Evolutionary conservation across 2,797 vertebrate genomes (phyloP).

Genomic region (Columba guinea): DNA sequence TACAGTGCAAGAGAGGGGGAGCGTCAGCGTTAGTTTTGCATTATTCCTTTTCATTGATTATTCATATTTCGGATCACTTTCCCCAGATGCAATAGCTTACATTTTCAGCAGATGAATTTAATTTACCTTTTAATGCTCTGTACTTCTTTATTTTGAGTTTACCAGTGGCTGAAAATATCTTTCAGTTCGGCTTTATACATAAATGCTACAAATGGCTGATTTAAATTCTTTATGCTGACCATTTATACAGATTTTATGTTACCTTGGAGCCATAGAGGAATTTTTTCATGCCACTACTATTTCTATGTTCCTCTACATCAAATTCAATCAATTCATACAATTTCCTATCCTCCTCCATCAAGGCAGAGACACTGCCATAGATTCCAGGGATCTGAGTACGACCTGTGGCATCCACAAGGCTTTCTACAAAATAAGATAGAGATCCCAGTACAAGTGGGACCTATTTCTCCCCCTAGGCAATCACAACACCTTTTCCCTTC

Average conservation of each 20-base stretch:
- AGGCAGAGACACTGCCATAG: conserved; percentile 79
- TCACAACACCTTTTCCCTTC: neutral
- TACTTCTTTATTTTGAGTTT: neutral
- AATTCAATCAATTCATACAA: conserved; percentile 85
- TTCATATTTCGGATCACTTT: neutral
- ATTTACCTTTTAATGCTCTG: neutral
- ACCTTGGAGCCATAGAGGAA: conserved; percentile 91
- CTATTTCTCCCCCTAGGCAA: neutral
- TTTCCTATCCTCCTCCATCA: conserved; percentile 84
- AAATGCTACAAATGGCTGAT: neutral
- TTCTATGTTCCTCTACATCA: conserved; percentile 82
- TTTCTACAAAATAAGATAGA: conserved; percentile 72
- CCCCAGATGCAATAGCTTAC: neutral
- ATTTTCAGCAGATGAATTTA: conserved; percentile 4
- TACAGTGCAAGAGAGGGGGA: neutral
- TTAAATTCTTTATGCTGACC: neutral
- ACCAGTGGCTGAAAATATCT: neutral
- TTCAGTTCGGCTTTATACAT: neutral
- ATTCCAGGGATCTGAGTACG: conserved; percentile 89
- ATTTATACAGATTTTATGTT: neutral
- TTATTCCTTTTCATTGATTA: neutral
- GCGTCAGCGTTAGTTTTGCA: neutral
- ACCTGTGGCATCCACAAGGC: conserved; percentile 86
- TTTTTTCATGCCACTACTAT: conserved; percentile 76
- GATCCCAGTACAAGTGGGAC: neutral